A percentile compares a stretch with the other conserved stretches of the same genome.
phyloP scores from a whole-genome alignment of 2,888 invertebrate genomes.

The Mythimna albipuncta region DNA sequence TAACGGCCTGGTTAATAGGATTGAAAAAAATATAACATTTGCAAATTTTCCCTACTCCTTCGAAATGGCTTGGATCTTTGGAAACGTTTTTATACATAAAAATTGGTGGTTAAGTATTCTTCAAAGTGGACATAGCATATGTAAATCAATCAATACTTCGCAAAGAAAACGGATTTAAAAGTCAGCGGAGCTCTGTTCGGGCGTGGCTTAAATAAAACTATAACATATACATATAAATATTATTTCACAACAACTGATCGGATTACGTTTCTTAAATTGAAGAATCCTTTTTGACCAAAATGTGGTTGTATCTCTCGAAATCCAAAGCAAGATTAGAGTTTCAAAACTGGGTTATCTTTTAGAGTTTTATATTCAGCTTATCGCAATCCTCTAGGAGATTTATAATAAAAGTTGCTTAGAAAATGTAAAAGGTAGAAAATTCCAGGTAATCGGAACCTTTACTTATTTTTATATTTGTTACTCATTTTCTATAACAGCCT shows the following conservation, averaged over 20 bases:
- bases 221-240: not conserved
- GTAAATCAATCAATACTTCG: too few species aligned
- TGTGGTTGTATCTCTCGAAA: not conserved
- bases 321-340: constrained; percentile 23
- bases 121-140: too few species aligned
- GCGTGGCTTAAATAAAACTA: not conserved
- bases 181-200: too few species aligned
- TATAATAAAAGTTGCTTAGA: constrained; percentile 31
- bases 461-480: not conserved
- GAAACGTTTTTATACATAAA: too few species aligned
- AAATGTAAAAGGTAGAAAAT: not conserved
- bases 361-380: constrained; percentile 26
- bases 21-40: too few species aligned
- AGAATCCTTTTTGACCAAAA: constrained; percentile 7
- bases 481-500: constrained; percentile 1
- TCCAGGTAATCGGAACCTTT: not conserved
- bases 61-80: too few species aligned
- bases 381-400: constrained; percentile 25
- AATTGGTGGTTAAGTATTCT: too few species aligned
- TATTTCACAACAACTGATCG: not conserved
- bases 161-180: too few species aligned
- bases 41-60: too few species aligned
- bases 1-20: too few species aligned
- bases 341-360: constrained; percentile 20
- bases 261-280: not conserved